These are phyloP conservation scores for Lethrus apterus DNA, from an alignment of 1,140 invertebrate species.

Conservation along the genomic window DNA sequence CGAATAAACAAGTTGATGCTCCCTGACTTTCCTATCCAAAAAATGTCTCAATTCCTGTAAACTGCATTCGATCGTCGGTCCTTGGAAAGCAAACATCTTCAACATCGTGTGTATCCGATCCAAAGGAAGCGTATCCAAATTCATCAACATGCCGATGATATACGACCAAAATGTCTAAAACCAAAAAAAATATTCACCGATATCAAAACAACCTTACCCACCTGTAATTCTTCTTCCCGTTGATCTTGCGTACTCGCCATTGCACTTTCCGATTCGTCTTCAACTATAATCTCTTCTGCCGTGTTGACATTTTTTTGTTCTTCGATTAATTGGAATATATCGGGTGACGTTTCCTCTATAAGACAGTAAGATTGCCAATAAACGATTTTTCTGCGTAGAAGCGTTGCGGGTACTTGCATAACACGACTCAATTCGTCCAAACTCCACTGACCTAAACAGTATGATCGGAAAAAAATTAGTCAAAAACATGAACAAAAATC, in stretches of 20 bases:
- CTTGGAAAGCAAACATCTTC: constrained; percentile 90
- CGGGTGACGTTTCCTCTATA: constrained; percentile 64
- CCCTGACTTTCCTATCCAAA: constrained; percentile 86
- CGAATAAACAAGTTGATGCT: constrained; percentile 77
- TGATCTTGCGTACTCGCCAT: constrained; percentile 91
- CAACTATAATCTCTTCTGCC: constrained; percentile 60
- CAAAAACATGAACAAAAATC: neutral
- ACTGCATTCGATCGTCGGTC: constrained; percentile 79
- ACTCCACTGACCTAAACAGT: constrained; percentile 69
- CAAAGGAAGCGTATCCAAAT: constrained; percentile 85
- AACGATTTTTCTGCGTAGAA: constrained; percentile 74
- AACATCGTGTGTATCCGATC: constrained; percentile 95
- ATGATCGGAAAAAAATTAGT: constrained; percentile 28
- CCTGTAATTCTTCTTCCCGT: constrained; percentile 85
- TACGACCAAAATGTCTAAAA: constrained; percentile 86
- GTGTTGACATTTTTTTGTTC: constrained; percentile 43
- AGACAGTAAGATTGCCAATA: constrained; percentile 89
- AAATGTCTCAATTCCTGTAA: constrained; percentile 82
- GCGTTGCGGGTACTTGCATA: constrained; percentile 77
- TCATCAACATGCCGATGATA: constrained; percentile 93
- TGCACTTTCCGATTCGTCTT: constrained; percentile 86
- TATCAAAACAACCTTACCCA: constrained; percentile 23
- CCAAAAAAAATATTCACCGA: constrained; percentile 7
- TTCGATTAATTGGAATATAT: constrained; percentile 73
- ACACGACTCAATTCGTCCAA: constrained; percentile 75